Conservation (phyloP, 2,888 invertebrate genomes). For the Megaustenia siamemsis region DNA sequence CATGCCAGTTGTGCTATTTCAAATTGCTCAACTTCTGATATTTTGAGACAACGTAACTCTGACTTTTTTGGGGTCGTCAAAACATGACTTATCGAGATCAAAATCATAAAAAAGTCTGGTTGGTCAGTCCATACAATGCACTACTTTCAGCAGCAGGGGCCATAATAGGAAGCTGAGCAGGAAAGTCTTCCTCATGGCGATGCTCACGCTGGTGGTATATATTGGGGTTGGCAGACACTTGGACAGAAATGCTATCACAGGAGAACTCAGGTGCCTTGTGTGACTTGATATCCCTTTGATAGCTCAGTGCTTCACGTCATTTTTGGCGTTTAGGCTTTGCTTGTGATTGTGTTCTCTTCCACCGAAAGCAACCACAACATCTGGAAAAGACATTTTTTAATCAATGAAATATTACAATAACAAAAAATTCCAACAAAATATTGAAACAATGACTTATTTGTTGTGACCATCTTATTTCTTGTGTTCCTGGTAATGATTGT, state of each 20-base stretch:
- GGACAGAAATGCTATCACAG: slow-evolving; percentile 46
- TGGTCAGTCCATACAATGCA: slow-evolving; percentile 55
- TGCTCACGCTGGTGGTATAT: slow-evolving; percentile 34
- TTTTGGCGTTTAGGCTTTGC: slow-evolving; percentile 73
- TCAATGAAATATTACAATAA: too few species aligned
- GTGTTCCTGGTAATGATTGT: too few species aligned
- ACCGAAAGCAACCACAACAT: slow-evolving; percentile 75
- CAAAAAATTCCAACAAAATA: too few species aligned
- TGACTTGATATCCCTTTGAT: slow-evolving; percentile 68
- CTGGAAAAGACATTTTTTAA: slow-evolving; percentile 59
- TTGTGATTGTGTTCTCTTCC: slow-evolving; percentile 60
- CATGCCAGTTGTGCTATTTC: neutral
- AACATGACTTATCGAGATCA: neutral
- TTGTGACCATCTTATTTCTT: too few species aligned
- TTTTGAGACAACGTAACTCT: neutral
- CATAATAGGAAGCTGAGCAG: slow-evolving; percentile 33
- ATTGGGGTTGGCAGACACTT: neutral
- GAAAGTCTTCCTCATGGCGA: slow-evolving; percentile 19
- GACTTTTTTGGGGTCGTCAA: neutral
- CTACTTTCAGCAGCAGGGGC: neutral
- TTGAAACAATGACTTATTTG: too few species aligned
- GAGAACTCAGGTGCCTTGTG: slow-evolving; percentile 56
- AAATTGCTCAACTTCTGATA: neutral
- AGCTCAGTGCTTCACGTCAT: slow-evolving; percentile 73
- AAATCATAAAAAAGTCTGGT: slow-evolving; percentile 60